Percentiles rank a stretch among this genome's conserved stretches.
Evolutionary conservation across 2,113 vertebrate species (phyloP).

Genomic region (Capreolus pygargus): DNA sequence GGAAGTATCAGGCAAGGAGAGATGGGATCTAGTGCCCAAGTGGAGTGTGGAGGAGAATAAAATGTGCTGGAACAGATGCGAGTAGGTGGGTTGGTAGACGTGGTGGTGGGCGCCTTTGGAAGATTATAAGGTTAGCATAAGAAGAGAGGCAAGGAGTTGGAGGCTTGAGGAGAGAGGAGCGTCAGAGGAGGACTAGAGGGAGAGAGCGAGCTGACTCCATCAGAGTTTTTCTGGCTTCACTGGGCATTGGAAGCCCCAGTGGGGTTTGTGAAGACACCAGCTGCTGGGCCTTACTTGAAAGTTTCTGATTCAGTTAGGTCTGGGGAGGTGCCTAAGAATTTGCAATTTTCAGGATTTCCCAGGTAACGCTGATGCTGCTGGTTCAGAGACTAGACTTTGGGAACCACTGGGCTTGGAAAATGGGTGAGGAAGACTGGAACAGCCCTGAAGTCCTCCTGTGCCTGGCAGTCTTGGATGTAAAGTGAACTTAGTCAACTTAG

Average conservation of each 20-base stretch:
- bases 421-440: background rate
- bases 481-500: background rate
- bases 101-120: background rate
- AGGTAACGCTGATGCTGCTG: background rate
- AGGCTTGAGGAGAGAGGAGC: background rate
- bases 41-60: background rate
- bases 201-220: background rate
- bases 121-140: background rate
- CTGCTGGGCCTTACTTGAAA: background rate
- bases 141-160: background rate
- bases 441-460: background rate
- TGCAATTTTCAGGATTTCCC: background rate
- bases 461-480: background rate
- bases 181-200: accelerated
- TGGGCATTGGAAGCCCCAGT: background rate
- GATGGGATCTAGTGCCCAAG: background rate
- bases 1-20: too few species aligned
- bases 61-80: background rate
- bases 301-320: background rate
- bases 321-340: background rate
- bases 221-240: too few species aligned
- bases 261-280: background rate
- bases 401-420: background rate
- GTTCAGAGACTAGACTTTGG: background rate
- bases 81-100: background rate